Evolutionary conservation across 2,888 invertebrate species (phyloP), one percentile per base, ranked within the genome.

Genomic region (Notodromas monacha): DNA sequence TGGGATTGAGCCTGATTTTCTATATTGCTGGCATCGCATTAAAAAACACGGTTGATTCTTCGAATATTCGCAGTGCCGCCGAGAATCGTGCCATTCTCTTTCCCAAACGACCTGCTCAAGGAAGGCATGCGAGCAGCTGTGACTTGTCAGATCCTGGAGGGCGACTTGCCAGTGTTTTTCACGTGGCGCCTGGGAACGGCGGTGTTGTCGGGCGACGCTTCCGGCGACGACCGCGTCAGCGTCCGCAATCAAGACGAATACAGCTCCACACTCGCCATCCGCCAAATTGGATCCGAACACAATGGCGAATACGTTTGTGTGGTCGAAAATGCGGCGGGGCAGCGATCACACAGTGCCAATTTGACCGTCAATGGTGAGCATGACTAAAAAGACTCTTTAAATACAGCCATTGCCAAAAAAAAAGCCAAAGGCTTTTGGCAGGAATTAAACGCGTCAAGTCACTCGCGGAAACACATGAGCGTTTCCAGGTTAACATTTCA

Each of bases 251-350:
- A 21, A 21, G 21, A 21, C n/a, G 21, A 21, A 21, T 21, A 8
- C 21, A 21, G 21, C n/a, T 21, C 21, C n/a, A 21, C 21, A 6
- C 21, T 21, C 21, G 21, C n/a, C 21, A 21, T 21, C n/a, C 21
- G 21, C 8, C 8, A 21, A 8, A 6, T 21, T 6, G 21, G n/a
- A 8, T 21, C 21, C 21, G 6, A 6, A n/a, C 21, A 21, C 21
- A 21, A 21, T 21, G 21, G 21, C 6, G 8, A 21, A 21, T 21
- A 21, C 21, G n/a, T n/a, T 21, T 21, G 21, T n/a, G n/a, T 21
- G 6, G 21, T n/a, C 21, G 21, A 21, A n/a, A 21, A 21, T 21
- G 6, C 21, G 6, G 21, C 21, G 8, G 21, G 21, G n/a, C 6
- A 21, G 21, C 6, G 21, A 21, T 8, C 21, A 6, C n/a, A 6